These are phyloP conservation scores for Hyles lineata DNA, from an alignment of 2,888 invertebrate species.

Conservation along the genomic window DNA sequence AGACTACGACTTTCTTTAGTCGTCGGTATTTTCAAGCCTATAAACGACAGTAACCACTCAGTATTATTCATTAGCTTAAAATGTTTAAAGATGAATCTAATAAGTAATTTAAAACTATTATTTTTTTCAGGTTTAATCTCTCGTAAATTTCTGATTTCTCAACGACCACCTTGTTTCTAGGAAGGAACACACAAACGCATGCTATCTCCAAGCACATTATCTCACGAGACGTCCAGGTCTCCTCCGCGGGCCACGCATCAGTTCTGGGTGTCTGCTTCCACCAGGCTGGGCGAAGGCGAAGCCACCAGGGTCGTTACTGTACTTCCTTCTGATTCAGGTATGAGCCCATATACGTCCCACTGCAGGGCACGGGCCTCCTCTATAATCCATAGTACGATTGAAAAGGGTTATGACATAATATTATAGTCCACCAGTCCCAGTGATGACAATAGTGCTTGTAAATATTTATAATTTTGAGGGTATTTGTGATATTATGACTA, in stretches of 20 bases:
- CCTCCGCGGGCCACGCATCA: slow-evolving; percentile 91
- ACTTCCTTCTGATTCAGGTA: slow-evolving; percentile 88
- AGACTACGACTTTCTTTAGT: too few species aligned
- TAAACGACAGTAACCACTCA: too few species aligned
- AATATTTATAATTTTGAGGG: too few species aligned
- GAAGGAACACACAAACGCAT: slow-evolving; percentile 91
- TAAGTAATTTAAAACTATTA: too few species aligned
- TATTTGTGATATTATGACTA: too few species aligned
- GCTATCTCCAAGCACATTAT: slow-evolving; percentile 88
- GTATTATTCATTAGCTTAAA: too few species aligned
- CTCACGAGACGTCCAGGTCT: slow-evolving; percentile 88
- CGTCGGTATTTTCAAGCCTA: too few species aligned
- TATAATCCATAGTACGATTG: slow-evolving; percentile 3
- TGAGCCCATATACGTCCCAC: not conserved
- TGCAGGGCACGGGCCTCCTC: not conserved
- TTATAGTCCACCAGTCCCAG: not conserved
- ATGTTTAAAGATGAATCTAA: too few species aligned
- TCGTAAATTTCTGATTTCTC: not conserved
- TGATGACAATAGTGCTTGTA: too few species aligned
- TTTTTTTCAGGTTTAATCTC: too few species aligned
- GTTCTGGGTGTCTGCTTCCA: slow-evolving; percentile 90
- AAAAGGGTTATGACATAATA: slow-evolving; percentile 28
- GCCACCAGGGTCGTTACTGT: slow-evolving; percentile 91
- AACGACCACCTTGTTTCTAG: slow-evolving; percentile 50
- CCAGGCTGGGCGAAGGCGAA: slow-evolving; percentile 93